Base-by-base conservation (phyloP, 1,140 invertebrate species). In the Dreissena polymorpha region DNA sequence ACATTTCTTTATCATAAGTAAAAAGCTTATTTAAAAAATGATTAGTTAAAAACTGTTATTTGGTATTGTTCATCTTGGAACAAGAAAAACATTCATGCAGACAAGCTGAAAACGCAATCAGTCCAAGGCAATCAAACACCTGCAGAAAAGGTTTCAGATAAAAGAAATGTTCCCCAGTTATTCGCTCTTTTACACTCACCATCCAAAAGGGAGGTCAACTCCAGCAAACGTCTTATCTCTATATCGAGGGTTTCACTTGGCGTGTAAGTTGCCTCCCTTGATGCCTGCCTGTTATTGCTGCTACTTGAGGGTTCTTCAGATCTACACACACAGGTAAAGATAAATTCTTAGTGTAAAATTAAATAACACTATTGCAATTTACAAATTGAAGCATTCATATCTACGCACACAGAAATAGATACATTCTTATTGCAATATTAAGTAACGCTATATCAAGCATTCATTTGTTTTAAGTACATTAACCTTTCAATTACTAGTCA, bases 241-340 rank as follows among this genome's bases (percentile, higher is more conserved):
- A 74, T 69, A 73, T 80, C 81, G 5, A 84, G 71, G 63, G 67
- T 65, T 23, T 79, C 83, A 39, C 68, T n/a, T 16, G 79, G 74
- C 18, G 70, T 82, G 23, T 73, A 82, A 13, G 21, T 60, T 21
- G 53, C 50, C 67, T 78, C 76, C 18, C 74, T 64, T 25, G 74
- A 76, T 23, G 63, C 39, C 39, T 2, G 39, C 8, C 39, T 39
- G 39, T 39, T 39, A 39, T 39, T 39, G 39, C 39, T 39, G 39
- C 39, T 39, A 39, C 3, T 39, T 10, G 23, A 63, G 23, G 23
- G 60, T 18, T 18, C 23, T 23, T n/a, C 18, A n/a, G 60, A 23
- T 63, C 39, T 39, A 39, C 39, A n/a, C 18, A 2, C 57, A 63
- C 57, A 63, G 23, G 6, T 5, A 63, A 3, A 63, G 57, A 63